Evolutionary conservation across 2,113 vertebrate genomes (phyloP).

Genomic region (Atherinomorus stipes): DNA sequence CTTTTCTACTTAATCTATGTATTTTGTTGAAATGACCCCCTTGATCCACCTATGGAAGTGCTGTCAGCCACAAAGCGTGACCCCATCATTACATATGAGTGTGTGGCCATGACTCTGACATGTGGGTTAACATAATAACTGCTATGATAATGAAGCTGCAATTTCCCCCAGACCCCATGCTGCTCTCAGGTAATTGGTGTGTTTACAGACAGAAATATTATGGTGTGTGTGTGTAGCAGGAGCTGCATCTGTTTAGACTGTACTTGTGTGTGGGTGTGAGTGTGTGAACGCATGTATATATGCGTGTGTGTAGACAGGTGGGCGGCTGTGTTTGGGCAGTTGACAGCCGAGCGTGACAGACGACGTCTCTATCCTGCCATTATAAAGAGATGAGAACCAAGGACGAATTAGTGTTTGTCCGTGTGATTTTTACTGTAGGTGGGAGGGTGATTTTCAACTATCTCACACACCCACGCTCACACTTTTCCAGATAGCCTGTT

Average conservation of each 20-base stretch:
- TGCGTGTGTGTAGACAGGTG: constrained; percentile 44
- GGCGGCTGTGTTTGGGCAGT: constrained; percentile 64
- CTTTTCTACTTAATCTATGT: constrained; percentile 27
- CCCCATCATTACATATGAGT: constrained; percentile 35
- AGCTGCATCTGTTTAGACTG: constrained; percentile 13
- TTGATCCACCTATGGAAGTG: constrained; percentile 38
- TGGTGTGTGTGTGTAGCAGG: constrained; percentile 22
- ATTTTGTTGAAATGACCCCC: constrained; percentile 42
- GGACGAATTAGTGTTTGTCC: constrained; percentile 62
- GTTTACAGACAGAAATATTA: constrained; percentile 68
- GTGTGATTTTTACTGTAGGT: constrained; percentile 67
- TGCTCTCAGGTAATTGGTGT: constrained; percentile 75
- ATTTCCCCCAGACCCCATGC: constrained; percentile 65
- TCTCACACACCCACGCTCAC: constrained; percentile 10
- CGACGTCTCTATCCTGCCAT: constrained; percentile 74
- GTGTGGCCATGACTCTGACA: constrained; percentile 54
- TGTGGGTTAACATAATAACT: constrained; percentile 75
- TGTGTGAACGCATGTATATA: constrained; percentile 11
- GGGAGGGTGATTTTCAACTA: constrained; percentile 38
- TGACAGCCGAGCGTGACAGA: constrained; percentile 70
- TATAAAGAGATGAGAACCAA: constrained; percentile 67
- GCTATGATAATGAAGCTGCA: constrained; percentile 74
- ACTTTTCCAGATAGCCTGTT: constrained; percentile 10
- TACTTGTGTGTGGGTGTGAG: constrained; percentile 18
- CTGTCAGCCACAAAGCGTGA: constrained; percentile 27